phyloP scores from a whole-genome alignment of 2,888 invertebrate species.

The Lasius platythorax region DNA sequence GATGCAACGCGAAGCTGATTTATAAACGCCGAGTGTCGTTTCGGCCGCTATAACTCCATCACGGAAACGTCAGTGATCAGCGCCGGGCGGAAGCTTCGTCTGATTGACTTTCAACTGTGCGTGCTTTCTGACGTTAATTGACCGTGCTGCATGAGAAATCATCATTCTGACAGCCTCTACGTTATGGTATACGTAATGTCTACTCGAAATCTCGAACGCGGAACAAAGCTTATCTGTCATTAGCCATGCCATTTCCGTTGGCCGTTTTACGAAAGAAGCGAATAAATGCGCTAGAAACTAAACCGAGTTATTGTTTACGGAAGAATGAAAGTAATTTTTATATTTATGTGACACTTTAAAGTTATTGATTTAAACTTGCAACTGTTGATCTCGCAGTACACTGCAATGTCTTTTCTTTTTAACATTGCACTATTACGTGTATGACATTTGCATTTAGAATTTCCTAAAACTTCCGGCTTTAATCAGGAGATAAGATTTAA shows the following conservation, averaged over 20 bases:
- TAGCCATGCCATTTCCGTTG: not conserved
- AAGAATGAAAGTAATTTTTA: not conserved
- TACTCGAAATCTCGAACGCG: conserved; percentile 21
- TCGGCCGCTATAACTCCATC: conserved; percentile 19
- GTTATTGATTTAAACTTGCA: not conserved
- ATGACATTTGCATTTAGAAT: not conserved
- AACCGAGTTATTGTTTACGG: not conserved
- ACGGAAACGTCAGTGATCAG: conserved; percentile 46
- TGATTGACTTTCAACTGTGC: conserved; percentile 77
- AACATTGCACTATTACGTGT: not conserved
- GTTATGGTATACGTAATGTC: conserved; percentile 12
- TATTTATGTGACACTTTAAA: not conserved
- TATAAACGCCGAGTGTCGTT: conserved; percentile 40
- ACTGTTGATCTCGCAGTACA: not conserved
- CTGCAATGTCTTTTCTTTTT: not conserved
- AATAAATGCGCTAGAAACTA: not conserved
- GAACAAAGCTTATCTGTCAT: conserved; percentile 24
- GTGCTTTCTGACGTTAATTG: conserved; percentile 77
- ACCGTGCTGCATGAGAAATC: conserved; percentile 59
- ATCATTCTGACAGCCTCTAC: conserved; percentile 26
- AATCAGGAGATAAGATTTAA: not conserved
- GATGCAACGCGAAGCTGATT: conserved; percentile 20
- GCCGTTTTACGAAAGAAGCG: not conserved
- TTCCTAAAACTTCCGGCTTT: not conserved
- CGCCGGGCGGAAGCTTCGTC: conserved; percentile 72